Conservation (phyloP, 2,113 vertebrate species). For the Microcebus jonahi region DNA sequence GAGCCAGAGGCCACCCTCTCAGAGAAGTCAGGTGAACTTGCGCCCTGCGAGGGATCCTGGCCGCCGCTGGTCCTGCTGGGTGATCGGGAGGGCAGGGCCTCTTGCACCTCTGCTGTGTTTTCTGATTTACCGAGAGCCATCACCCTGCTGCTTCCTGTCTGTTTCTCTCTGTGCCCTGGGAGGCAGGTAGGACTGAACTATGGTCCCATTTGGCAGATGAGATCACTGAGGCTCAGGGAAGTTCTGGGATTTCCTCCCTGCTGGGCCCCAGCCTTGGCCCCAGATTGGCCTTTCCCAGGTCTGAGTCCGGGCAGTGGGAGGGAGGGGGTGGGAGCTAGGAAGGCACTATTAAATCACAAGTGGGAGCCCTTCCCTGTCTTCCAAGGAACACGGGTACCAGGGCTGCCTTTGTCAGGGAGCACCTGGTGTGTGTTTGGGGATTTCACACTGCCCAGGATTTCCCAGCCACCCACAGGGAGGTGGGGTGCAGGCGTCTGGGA, state of each 20-base stretch:
- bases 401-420: not conserved
- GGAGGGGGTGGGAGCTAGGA: too few species aligned
- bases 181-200: not conserved
- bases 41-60: not conserved
- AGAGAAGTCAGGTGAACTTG: not conserved
- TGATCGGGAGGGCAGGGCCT: not conserved
- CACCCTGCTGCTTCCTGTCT: not conserved
- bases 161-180: not conserved
- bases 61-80: not conserved
- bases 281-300: not conserved
- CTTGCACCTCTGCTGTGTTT: not conserved
- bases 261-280: not conserved
- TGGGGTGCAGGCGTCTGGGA: accelerated
- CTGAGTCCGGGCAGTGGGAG: not conserved
- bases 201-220: not conserved
- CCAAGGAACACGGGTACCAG: not conserved
- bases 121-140: not conserved
- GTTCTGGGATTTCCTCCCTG: not conserved
- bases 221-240: not conserved
- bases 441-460: not conserved
- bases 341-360: not conserved
- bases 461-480: not conserved
- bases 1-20: not conserved
- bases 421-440: not conserved
- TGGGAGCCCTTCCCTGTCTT: not conserved